Evolutionary conservation across 2,888 invertebrate genomes (phyloP), one percentile per base, ranked within the genome.

Genomic region (Acanthosoma haemorrhoidale): DNA sequence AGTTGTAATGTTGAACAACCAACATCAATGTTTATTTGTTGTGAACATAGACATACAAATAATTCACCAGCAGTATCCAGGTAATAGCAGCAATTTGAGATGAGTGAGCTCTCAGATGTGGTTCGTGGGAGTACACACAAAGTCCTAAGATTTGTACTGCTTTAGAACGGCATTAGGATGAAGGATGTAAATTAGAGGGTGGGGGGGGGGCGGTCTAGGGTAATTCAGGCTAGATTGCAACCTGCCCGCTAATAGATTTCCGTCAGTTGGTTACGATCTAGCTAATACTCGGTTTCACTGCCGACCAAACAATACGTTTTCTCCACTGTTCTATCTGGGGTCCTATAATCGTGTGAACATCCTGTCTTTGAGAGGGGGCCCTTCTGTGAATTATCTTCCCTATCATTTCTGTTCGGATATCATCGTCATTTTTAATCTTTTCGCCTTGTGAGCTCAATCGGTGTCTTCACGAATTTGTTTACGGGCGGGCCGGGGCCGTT

Each of bases 331-430:
- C n/a, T 51, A 25, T 51, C 51, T 25, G 5, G n/a, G n/a, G 51
- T 51, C 51, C 51, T 51, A 51, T 51, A 51, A 51, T 51, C 51
- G 51, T 51, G 51, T 29, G 51, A 51, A 51, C 51, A 25, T 51
- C 51, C 51, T 51, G 51, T n/a, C 29, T 51, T 25, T 51, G 51
- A 25, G 13, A 25, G 13, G 1, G 6, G n/a, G 21, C 25, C n/a
- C n/a, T n/a, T n/a, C 29, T 25, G 51, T 51, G 51, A 51, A 51
- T 25, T 51, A 51, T n/a, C n/a, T 25, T 21, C 21, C 29, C n/a
- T 25, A 5, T 51, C 8, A 25, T 25, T 25, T 21, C 13, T 16
- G 21, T 1, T 21, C 1, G 21, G 41, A 15, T 4, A 21, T 25
- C 25, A 2, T 29, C 51, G 25, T 51, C 21, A 51, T 51, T 51